phyloP scores from a whole-genome alignment of 2,797 vertebrate species.

The Tiaroga cobitis region DNA sequence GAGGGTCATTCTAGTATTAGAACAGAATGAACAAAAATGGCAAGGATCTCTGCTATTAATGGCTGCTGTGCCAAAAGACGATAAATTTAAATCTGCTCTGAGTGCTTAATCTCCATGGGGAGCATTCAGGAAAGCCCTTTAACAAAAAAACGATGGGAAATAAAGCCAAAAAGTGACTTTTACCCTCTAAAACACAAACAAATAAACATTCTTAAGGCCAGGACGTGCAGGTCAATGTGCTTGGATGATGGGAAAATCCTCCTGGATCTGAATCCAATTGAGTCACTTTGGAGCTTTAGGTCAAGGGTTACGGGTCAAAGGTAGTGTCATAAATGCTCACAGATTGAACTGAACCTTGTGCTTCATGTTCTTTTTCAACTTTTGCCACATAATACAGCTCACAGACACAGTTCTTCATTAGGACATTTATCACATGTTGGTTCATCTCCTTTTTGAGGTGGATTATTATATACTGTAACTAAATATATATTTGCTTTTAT shows the following conservation, averaged over 20 bases:
- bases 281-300: conserved; percentile 21
- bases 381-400: background rate
- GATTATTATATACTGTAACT: background rate
- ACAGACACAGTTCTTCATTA: background rate
- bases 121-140: conserved; percentile 40
- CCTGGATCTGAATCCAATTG: conserved; percentile 25
- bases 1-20: background rate
- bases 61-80: conserved; percentile 11
- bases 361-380: background rate
- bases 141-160: conserved; percentile 56
- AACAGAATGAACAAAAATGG: background rate
- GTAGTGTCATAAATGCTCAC: background rate
- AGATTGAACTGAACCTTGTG: conserved; percentile 5
- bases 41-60: conserved; percentile 16
- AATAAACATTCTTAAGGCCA: conserved; percentile 44
- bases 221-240: conserved; percentile 19
- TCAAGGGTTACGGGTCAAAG: background rate
- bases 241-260: conserved; percentile 43
- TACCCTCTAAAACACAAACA: conserved; percentile 48
- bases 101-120: conserved; percentile 36
- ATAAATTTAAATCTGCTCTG: conserved; percentile 34
- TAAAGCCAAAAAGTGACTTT: conserved; percentile 32
- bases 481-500: too few species aligned
- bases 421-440: background rate
- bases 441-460: background rate